Evolutionary conservation across 1,140 invertebrate genomes (phyloP), one percentile per base, ranked within the genome.

Genomic region (Argopecten irradians): DNA sequence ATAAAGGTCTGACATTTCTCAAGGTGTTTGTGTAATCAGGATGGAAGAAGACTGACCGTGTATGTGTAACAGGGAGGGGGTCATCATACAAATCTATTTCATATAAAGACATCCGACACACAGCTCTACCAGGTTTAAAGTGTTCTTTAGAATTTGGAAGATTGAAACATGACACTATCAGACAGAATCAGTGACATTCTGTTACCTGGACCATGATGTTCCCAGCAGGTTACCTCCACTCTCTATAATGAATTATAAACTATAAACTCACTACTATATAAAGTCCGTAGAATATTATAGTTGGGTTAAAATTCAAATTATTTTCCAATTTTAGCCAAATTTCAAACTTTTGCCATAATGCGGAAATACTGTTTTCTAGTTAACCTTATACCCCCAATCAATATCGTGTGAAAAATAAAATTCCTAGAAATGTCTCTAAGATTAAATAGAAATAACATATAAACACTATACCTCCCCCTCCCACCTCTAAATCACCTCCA

Each of bases 41-140:
- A 71, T 3, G 16, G 43, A 5, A 28, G 5, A 5, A 28, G 55
- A n/a, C n/a, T 28, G 28, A 1, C 0, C 5, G 55, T 71, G 90
- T 46, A 33, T n/a, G 35, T 33, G 39, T 41, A n/a, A 82, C 34
- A 43, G 83, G 19, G n/a, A 34, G 36, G 43, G 83, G 36, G 19
- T 46, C 32, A 88, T 85, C 16, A 16, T 34, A 88, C 34, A 55
- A 46, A 88, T 83, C 83, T 32, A 83, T 83, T 84, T 84, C 87
- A 33, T 33, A 33, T 34, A 13, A 28, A 71, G 22, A 28, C 55
- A 71, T 5, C 3, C 22, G n/a, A 71, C 55, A 71, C 8, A 71
- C 13, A 28, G 22, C 5, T 28, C n/a, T 28, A 11, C 2, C n/a
- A 28, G 22, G n/a, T 71, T 16, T 71, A 71, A 28, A 71, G 55